phyloP scores from a whole-genome alignment of 2,113 vertebrate genomes.

The Smithornis capensis region DNA sequence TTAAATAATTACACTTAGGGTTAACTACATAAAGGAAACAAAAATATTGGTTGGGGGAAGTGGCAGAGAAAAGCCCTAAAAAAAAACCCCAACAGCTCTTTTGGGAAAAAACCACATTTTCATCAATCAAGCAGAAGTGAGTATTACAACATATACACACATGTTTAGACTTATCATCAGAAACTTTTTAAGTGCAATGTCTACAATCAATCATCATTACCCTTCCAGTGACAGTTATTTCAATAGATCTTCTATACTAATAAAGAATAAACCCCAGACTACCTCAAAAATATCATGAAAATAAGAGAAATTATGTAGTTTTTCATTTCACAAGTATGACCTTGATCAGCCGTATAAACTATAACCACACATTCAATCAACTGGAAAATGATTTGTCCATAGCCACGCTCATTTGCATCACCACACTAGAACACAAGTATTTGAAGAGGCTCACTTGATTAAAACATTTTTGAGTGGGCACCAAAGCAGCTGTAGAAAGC shows the following conservation, averaged over 20 bases:
- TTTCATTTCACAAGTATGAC: background rate
- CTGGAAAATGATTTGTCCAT: background rate
- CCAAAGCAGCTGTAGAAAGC: background rate
- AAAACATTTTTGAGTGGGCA: background rate
- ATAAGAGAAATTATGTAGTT: background rate
- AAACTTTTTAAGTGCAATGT: background rate
- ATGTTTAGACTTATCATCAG: accelerated
- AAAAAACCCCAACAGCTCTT: background rate
- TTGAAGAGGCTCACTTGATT: background rate
- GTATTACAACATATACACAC: background rate
- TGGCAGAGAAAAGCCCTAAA: background rate
- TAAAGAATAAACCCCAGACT: background rate
- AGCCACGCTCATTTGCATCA: background rate
- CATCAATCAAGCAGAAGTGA: background rate
- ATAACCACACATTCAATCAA: background rate
- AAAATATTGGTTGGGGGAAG: background rate
- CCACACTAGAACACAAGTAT: background rate
- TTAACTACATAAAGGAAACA: background rate
- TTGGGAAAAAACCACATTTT: background rate
- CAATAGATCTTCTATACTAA: background rate
- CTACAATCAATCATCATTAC: background rate
- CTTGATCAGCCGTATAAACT: background rate
- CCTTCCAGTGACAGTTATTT: background rate
- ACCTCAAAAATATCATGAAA: background rate
- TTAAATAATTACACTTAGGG: background rate